phyloP scores from a whole-genome alignment of 2,113 vertebrate genomes.

The Hymenochirus boettgeri region DNA sequence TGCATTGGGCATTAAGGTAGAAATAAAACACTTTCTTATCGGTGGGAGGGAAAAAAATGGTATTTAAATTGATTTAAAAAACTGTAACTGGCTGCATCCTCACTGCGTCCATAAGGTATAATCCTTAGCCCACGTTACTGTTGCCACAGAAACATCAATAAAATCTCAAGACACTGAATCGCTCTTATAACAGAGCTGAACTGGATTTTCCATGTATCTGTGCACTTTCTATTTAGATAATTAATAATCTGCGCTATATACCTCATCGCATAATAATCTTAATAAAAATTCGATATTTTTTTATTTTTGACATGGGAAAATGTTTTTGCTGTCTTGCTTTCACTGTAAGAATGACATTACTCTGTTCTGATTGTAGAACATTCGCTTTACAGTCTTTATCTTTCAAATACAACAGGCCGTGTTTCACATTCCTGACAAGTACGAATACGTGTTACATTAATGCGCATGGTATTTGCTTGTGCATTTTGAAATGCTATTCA shows the following conservation, averaged over 20 bases:
- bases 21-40: not conserved
- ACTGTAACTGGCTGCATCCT: not conserved
- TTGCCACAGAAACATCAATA: constrained; percentile 81
- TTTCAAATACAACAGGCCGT: constrained; percentile 59
- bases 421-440: constrained; percentile 66
- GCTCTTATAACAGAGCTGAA: constrained; percentile 46
- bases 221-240: constrained; percentile 3
- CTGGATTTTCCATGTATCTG: not conserved
- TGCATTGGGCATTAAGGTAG: too few relatives aligned
- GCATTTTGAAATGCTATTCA: constrained; percentile 68
- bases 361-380: constrained; percentile 53
- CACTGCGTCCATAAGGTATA: constrained; percentile 48
- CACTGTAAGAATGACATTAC: constrained; percentile 48
- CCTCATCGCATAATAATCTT: constrained; percentile 29
- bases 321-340: constrained; percentile 48
- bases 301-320: constrained; percentile 45
- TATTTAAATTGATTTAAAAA: not conserved
- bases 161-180: constrained; percentile 70
- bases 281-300: constrained; percentile 44
- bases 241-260: not conserved
- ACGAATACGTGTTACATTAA: constrained; percentile 69
- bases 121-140: constrained; percentile 64
- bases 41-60: constrained; percentile 2
- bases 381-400: constrained; percentile 60
- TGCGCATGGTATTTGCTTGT: constrained; percentile 67